Base-by-base conservation (phyloP, 2,113 vertebrate genomes). In the Sarotherodon lohbergeri region DNA sequence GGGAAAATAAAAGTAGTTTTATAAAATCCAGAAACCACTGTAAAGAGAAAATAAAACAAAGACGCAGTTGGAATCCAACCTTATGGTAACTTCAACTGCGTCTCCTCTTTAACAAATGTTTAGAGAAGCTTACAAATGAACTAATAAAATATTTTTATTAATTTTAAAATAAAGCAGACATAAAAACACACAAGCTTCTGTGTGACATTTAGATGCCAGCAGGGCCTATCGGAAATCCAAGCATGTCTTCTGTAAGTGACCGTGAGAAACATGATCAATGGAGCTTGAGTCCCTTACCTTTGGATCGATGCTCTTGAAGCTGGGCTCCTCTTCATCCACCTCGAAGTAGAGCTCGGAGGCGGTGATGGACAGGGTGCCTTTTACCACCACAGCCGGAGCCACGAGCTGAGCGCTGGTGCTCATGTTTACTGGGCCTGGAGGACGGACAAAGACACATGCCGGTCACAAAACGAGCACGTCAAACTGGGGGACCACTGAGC, bases 331-430 rank as follows among this genome's bases (percentile, higher is more conserved):
- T 95, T 99, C 99, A 91, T 99, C 98, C 94, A 99, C 98, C 95
- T 99, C 98, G 90, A 99, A 99, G 97, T 97, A 99, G 90, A 99
- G 96, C 95, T 99, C 99, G 41, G 97, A 98, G 90, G 97, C 95
- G 84, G 98, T 99, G 96, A 99, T 96, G 91, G 98, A 99, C 94
- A 99, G 97, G 52, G 97, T 99, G 80, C 99, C 99, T 95, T 96
- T 98, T 92, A 98, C 95, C 78, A 98, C 97, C 13, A 93, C 95
- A 1, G 97, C 98, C 81, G 98, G 98, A 91, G 98, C 97, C 92
- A 99, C 97, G 84, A 99, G 97, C 95, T 99, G 98, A 27, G 97
- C 98, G 22, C 96, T 93, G 36, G 98, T 97, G 95, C 97, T 98
- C 86, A 99, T 90, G 95, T 96, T 98, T 85, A 98, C 98, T 0